These are phyloP conservation scores for Papilio xuthus DNA, from an alignment of 1,140 invertebrate genomes.

Conservation along the genomic window DNA sequence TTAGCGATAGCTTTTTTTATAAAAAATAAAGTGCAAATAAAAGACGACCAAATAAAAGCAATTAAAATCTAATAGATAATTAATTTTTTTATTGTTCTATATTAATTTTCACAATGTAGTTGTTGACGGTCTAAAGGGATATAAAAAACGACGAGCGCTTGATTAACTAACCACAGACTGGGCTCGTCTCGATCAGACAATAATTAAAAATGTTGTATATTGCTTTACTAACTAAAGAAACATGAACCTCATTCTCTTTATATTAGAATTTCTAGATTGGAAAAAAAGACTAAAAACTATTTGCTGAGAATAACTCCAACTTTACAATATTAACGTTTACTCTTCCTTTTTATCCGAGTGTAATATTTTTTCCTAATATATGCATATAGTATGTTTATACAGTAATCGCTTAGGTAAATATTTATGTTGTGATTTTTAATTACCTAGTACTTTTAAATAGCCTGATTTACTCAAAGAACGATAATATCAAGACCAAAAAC, in stretches of 20 bases:
- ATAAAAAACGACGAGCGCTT: background rate
- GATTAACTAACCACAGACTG: slow-evolving; percentile 2
- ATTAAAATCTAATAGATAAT: background rate
- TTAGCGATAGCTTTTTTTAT: no score
- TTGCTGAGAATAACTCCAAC: no score
- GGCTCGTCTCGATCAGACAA: background rate
- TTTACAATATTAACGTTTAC: no score
- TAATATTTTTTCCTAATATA: no score
- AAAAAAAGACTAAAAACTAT: background rate
- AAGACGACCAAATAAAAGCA: background rate
- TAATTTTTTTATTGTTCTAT: background rate
- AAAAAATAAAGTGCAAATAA: background rate
- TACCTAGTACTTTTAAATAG: no score
- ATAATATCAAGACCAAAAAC: no score
- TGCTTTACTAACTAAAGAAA: background rate
- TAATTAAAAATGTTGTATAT: slow-evolving; percentile 9
- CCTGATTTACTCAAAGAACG: no score
- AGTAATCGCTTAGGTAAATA: no score
- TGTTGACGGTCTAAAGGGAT: background rate
- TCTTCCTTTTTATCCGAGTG: no score
- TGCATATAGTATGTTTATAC: no score
- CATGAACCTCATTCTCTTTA: background rate
- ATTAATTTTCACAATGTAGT: background rate
- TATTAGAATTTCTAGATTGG: background rate
- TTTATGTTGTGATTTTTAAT: no score